These are phyloP conservation scores for Lydus trimaculatus DNA, from an alignment of 2,888 invertebrate genomes.

Conservation along the genomic window DNA sequence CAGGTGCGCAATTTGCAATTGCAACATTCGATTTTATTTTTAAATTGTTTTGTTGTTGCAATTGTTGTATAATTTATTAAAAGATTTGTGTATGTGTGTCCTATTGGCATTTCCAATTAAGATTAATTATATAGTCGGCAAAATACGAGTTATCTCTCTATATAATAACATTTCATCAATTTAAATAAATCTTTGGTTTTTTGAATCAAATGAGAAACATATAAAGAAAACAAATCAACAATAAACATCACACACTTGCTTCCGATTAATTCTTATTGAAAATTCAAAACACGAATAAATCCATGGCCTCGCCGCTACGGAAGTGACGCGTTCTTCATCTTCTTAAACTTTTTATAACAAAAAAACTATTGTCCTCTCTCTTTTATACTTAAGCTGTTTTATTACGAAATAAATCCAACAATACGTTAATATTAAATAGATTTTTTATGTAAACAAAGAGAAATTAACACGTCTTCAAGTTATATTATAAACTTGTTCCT, in stretches of 20 bases:
- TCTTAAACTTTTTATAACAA: conserved; percentile 4
- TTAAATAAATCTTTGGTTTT: too few species aligned
- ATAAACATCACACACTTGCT: conserved; percentile 37
- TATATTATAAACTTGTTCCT: neutral
- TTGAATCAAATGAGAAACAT: neutral
- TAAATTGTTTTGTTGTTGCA: too few species aligned
- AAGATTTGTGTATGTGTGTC: too few species aligned
- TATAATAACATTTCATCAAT: too few species aligned
- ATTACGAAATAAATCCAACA: neutral
- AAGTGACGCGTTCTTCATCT: conserved; percentile 52
- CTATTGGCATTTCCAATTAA: too few species aligned
- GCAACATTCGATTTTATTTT: too few species aligned
- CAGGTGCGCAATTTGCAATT: neutral
- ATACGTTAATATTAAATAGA: neutral
- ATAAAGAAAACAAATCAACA: neutral
- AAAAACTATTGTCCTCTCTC: conserved; percentile 31
- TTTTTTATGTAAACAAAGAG: neutral
- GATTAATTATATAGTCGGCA: too few species aligned
- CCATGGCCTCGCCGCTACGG: conserved; percentile 53
- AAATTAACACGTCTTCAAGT: neutral
- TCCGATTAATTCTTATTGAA: conserved; percentile 37
- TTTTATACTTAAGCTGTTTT: conserved; percentile 10
- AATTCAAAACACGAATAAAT: conserved; percentile 33
- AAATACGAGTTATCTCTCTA: too few species aligned
- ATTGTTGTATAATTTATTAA: too few species aligned